A percentile compares a stretch with the other conserved stretches of the same genome.
Conservation (phyloP, 2,888 invertebrate genomes). For the Caenorhabditis plicata region DNA sequence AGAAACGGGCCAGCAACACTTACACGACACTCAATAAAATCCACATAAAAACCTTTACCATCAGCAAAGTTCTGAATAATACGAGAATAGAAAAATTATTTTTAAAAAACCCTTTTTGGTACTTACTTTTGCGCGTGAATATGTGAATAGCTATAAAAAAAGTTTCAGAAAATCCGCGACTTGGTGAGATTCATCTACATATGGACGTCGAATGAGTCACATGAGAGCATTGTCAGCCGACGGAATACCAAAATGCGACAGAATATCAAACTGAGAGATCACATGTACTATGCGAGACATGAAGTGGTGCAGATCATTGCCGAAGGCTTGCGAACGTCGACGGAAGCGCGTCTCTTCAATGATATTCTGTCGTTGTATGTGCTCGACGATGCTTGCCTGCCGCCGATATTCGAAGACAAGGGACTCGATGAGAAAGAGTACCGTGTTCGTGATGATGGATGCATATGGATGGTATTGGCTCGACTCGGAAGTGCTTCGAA, state of each 20-base stretch:
- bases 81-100: too few relatives aligned
- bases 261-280: conserved; percentile 2
- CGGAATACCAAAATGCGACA: background rate
- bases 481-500: background rate
- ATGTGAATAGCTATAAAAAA: background rate
- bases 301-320: conserved; percentile 3
- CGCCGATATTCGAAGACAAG: conserved; percentile 7
- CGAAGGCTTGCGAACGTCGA: conserved; percentile 8
- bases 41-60: too few relatives aligned
- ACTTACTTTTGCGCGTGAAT: too few relatives aligned
- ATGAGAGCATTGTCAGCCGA: background rate
- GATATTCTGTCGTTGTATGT: conserved; percentile 14
- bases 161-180: conserved; percentile 26
- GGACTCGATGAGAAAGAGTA: background rate
- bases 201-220: conserved; percentile 14
- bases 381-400: conserved; percentile 5
- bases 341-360: conserved; percentile 7
- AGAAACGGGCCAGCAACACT: too few relatives aligned
- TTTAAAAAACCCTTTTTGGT: too few relatives aligned
- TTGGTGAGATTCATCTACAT: conserved; percentile 3
- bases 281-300: conserved; percentile 5
- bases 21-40: too few relatives aligned
- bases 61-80: too few relatives aligned
- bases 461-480: conserved; percentile 7
- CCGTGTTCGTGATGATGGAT: background rate